These are phyloP conservation scores for Mola mola DNA, from an alignment of 2,113 vertebrate genomes.

Conservation along the genomic window DNA sequence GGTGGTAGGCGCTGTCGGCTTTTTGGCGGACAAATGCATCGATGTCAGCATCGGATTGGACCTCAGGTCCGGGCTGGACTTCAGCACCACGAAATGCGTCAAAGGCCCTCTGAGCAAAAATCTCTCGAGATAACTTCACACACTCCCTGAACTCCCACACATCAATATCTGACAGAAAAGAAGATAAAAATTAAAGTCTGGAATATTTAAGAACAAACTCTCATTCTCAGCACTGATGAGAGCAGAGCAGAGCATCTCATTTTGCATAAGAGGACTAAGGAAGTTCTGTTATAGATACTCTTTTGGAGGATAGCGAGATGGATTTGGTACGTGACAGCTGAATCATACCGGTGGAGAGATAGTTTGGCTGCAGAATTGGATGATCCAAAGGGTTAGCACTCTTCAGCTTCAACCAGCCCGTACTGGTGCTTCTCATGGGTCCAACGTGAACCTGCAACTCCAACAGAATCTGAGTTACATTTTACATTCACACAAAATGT, in stretches of 20 bases:
- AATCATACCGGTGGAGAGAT: conserved; percentile 89
- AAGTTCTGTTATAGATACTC: too few relatives aligned
- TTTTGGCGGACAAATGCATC: conserved; percentile 91
- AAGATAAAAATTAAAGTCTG: not conserved
- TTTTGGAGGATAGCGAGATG: too few relatives aligned
- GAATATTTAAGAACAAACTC: not conserved
- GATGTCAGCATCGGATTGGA: conserved; percentile 89
- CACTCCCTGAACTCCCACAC: conserved; percentile 88
- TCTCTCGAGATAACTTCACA: conserved; percentile 90
- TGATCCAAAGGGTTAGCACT: conserved; percentile 88
- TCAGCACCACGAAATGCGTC: conserved; percentile 89
- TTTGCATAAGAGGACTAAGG: too few relatives aligned
- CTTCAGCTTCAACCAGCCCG: conserved; percentile 92
- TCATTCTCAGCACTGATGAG: not conserved
- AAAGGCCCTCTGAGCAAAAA: conserved; percentile 94
- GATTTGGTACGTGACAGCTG: not conserved
- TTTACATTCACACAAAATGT: too few relatives aligned
- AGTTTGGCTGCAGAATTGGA: conserved; percentile 94
- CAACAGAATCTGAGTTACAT: conserved; percentile 3
- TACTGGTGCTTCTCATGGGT: conserved; percentile 90
- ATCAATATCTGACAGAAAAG: conserved; percentile 84
- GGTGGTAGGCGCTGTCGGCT: conserved; percentile 95
- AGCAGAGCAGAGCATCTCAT: not conserved
- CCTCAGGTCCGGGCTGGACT: conserved; percentile 84
- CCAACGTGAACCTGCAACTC: conserved; percentile 91